Evolutionary conservation across 2,113 vertebrate genomes (phyloP).

Genomic region (Sylvietta virens): DNA sequence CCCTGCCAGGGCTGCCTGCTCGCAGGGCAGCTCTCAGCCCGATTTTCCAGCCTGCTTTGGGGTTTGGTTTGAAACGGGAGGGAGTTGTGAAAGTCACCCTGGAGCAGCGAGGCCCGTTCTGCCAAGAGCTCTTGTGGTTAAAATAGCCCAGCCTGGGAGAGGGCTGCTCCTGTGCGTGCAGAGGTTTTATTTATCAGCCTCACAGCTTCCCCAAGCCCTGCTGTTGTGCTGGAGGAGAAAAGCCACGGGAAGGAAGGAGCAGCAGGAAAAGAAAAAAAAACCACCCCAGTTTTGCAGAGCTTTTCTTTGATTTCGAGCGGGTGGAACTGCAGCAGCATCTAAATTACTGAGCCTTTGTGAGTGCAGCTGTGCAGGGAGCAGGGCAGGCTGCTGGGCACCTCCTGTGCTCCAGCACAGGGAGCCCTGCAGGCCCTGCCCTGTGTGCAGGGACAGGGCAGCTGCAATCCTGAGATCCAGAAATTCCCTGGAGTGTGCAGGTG

Average conservation of each 20-base stretch:
- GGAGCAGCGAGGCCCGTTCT: not conserved
- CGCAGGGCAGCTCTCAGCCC: not conserved
- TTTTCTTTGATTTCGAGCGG: not conserved
- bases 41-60: fast-evolving
- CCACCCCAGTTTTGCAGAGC: not conserved
- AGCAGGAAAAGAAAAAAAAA: not conserved
- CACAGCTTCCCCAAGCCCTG: not conserved
- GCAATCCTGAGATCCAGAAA: not conserved
- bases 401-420: not conserved
- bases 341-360: constrained; percentile 14
- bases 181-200: not conserved
- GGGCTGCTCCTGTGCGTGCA: not conserved
- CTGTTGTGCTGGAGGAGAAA: not conserved
- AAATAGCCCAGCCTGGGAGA: not conserved
- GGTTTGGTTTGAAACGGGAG: not conserved
- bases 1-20: not conserved
- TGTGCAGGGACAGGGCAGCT: fast-evolving
- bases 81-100: not conserved
- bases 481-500: fast-evolving
- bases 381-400: not conserved
- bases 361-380: not conserved
- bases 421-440: not conserved
- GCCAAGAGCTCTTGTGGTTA: not conserved
- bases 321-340: not conserved
- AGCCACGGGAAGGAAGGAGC: not conserved